Conservation (phyloP, 2,888 invertebrate species). For the Rugalucina vietnamica region DNA sequence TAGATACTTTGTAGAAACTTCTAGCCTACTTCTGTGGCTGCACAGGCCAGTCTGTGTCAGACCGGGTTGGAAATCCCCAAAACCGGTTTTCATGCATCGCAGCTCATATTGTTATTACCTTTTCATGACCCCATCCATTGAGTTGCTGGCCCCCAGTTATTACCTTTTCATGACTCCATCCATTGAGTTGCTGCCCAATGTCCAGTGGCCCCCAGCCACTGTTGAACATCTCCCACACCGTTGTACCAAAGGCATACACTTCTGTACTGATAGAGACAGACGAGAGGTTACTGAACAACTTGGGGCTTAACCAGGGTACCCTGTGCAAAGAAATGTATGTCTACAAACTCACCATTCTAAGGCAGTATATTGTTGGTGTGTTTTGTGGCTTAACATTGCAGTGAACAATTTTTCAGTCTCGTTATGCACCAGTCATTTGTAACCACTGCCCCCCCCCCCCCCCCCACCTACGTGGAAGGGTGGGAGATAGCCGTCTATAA, state of each 20-base stretch:
- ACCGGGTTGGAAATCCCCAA: too few species aligned
- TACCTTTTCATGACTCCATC: neutral
- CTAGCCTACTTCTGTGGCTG: too few species aligned
- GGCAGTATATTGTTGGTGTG: neutral
- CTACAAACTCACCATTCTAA: neutral
- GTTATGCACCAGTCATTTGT: too few species aligned
- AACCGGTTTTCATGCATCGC: neutral
- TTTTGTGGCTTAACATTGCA: too few species aligned
- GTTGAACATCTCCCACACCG: slow-evolving; percentile 96
- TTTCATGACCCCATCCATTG: neutral
- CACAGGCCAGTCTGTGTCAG: too few species aligned
- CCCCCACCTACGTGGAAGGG: too few species aligned
- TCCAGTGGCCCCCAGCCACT: slow-evolving; percentile 86
- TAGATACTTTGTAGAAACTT: too few species aligned
- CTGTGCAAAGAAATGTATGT: neutral
- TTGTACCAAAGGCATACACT: slow-evolving; percentile 96
- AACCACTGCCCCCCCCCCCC: too few species aligned
- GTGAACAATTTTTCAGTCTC: too few species aligned
- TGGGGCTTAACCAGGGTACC: slow-evolving; percentile 93
- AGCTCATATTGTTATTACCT: neutral
- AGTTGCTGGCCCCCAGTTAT: too few species aligned
- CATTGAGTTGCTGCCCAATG: neutral
- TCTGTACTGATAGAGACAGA: slow-evolving; percentile 87
- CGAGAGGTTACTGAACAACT: slow-evolving; percentile 87
- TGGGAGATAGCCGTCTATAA: too few species aligned